Evolutionary conservation across 2,888 invertebrate species (phyloP), one percentile per base, ranked within the genome.

Genomic region (Tachina grossa): DNA sequence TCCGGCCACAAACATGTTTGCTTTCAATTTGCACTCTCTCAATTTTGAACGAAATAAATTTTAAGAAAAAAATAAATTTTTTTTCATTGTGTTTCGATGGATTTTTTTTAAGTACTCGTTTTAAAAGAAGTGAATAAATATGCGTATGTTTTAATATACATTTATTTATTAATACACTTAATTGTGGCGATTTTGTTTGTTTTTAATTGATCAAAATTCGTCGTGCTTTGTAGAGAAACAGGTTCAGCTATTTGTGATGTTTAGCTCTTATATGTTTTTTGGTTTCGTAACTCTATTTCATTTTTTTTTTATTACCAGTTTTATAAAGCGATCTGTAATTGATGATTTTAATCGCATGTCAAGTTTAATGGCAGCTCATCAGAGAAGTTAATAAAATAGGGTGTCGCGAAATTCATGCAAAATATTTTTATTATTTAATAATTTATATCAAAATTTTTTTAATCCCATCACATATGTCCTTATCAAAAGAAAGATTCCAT

Each of bases 131-230:
- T 31, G 31, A 4, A 31, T 31, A 31, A 31, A 31, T 31, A 31
- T 31, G 31, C 4, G 22, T 22, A 31, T 4, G 31, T 31, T 31
- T 31, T 31, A n/a, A 1, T 16, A 53, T 57, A 31, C n/a, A n/a
- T n/a, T n/a, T 31, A 9, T 31, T 57, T 14, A 16, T 41, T 59
- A 41, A 14, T 59, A 41, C 41, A 59, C n/a, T 59, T n/a, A 9
- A 59, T n/a, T 9, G 41, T n/a, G 3, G 41, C 10, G 41, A n/a
- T 59, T 59, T 65, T n/a, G n/a, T n/a, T n/a, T 31, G 11, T 22
- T 65, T 47, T n/a, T 4, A 65, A 65, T 47, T 65, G 45, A 47
- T 65, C n/a, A 65, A 65, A 65, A 63, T 43, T 45, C 61, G 45
- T n/a, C 61, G 61, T 19, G 61, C 31, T 47, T 13, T 49, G 1